Conservation (phyloP, 2,888 invertebrate species). For the Caenorhabditis plicata region DNA sequence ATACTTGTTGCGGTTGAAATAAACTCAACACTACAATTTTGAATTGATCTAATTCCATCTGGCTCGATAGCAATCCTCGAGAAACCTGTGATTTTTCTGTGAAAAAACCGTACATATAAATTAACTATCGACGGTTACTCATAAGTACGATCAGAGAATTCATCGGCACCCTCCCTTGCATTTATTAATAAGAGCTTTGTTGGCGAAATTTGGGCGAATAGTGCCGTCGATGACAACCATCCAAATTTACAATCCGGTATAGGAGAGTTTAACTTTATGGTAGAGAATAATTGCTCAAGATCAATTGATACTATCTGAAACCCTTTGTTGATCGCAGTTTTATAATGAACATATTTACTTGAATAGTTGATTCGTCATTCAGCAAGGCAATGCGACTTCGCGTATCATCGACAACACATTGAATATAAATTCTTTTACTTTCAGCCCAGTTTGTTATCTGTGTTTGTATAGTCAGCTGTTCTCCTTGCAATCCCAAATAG, state of each 20-base stretch:
- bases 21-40: slow-evolving; percentile 22
- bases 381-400: slow-evolving; percentile 28
- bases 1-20: slow-evolving; percentile 24
- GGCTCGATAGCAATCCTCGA: slow-evolving; percentile 33
- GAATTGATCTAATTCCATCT: slow-evolving; percentile 39
- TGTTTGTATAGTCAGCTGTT: slow-evolving; percentile 22
- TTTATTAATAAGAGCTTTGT: slow-evolving; percentile 15
- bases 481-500: slow-evolving; percentile 43
- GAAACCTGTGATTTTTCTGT: slow-evolving; percentile 18
- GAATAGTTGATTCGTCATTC: slow-evolving; percentile 21
- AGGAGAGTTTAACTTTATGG: slow-evolving; percentile 10
- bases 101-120: too few species aligned
- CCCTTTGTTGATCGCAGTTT: neutral
- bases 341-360: slow-evolving; percentile 5
- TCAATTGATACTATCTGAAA: slow-evolving; percentile 31
- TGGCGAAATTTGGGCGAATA: slow-evolving; percentile 24
- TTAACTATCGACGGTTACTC: too few species aligned
- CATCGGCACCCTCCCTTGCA: slow-evolving; percentile 5
- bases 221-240: slow-evolving; percentile 20
- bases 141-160: neutral
- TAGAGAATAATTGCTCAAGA: slow-evolving; percentile 17
- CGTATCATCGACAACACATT: slow-evolving; percentile 22
- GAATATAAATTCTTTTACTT: slow-evolving; percentile 10
- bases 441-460: slow-evolving; percentile 27
- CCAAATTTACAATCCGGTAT: slow-evolving; percentile 27